Conservation (phyloP, 2,888 invertebrate species). For the Pammene aurita region DNA sequence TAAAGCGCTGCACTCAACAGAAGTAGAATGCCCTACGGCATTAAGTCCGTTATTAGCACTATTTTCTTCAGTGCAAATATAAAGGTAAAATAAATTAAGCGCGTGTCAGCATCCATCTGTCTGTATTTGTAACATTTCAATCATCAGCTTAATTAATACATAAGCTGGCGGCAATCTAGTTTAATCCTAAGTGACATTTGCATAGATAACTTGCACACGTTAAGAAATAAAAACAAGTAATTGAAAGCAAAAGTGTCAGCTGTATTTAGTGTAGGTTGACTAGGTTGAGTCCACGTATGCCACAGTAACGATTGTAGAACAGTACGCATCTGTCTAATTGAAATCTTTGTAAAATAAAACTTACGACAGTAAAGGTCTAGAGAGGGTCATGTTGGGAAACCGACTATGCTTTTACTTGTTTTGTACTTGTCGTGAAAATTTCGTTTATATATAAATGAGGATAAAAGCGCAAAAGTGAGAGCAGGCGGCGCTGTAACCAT, state of each 20-base stretch:
- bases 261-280: slow-evolving; percentile 57
- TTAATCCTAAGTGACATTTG: slow-evolving; percentile 20
- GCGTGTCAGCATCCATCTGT: too few species aligned
- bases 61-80: too few species aligned
- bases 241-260: slow-evolving; percentile 65
- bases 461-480: too few species aligned
- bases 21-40: too few species aligned
- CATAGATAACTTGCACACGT: slow-evolving; percentile 12
- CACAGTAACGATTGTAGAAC: slow-evolving; percentile 22
- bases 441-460: too few species aligned
- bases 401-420: neutral
- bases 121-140: too few species aligned
- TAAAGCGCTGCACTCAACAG: too few species aligned
- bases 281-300: slow-evolving; percentile 47
- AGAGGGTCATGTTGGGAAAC: neutral
- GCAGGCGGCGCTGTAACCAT: too few species aligned
- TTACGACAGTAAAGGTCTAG: neutral
- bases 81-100: too few species aligned
- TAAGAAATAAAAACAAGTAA: slow-evolving; percentile 41
- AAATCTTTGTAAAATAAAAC: neutral
- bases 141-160: neutral
- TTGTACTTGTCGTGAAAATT: too few species aligned
- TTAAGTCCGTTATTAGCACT: too few species aligned
- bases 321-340: neutral
- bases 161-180: slow-evolving; percentile 13